Conservation (phyloP, 2,888 invertebrate genomes). For the Ferrisia virgata region DNA sequence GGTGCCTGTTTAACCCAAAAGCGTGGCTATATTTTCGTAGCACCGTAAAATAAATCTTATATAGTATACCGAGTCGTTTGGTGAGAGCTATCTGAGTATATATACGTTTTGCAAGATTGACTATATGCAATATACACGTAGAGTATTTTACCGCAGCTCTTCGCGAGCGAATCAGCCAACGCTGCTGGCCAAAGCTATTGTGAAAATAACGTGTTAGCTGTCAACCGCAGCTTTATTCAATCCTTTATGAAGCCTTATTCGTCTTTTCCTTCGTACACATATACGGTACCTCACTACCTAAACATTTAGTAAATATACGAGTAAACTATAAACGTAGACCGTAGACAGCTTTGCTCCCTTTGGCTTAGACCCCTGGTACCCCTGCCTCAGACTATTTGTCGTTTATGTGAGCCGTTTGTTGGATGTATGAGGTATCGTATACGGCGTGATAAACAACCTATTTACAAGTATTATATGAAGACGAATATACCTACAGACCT, state of each 20-base stretch:
- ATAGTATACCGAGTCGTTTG: not conserved
- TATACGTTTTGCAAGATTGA: slow-evolving; percentile 31
- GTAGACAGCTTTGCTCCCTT: not conserved
- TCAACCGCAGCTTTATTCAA: slow-evolving; percentile 43
- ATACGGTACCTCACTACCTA: not conserved
- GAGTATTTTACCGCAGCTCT: not conserved
- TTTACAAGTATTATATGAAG: not conserved
- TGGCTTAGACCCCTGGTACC: too few species aligned
- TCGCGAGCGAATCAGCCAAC: not conserved
- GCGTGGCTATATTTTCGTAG: too few species aligned
- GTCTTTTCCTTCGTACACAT: slow-evolving; percentile 12
- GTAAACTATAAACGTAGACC: not conserved
- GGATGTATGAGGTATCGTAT: not conserved
- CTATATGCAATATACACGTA: not conserved
- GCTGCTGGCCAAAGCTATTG: not conserved
- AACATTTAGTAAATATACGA: too few species aligned
- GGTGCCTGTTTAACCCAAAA: too few species aligned
- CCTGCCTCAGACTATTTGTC: too few species aligned
- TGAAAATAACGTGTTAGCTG: slow-evolving; percentile 43
- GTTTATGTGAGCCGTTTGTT: too few species aligned
- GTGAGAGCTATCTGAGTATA: not conserved
- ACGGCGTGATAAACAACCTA: not conserved
- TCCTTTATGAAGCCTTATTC: slow-evolving; percentile 39
- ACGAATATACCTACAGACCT: not conserved
- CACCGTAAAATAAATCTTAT: slow-evolving; percentile 17